These are phyloP conservation scores for Burhinus oedicnemus DNA, from an alignment of 2,113 vertebrate species.

Conservation along the genomic window DNA sequence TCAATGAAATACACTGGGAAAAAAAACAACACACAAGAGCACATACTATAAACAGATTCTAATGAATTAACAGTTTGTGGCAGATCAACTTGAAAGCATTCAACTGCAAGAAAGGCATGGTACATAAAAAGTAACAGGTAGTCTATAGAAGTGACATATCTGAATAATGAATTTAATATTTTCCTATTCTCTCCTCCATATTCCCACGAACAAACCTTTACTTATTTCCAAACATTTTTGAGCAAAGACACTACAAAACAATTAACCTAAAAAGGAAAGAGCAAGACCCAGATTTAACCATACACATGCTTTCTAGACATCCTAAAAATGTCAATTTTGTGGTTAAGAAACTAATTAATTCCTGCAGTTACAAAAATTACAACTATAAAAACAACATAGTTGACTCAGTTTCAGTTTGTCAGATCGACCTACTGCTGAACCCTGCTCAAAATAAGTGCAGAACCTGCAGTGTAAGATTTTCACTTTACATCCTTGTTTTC, in stretches of 20 bases:
- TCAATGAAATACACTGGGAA: neutral
- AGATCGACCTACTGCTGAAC: neutral
- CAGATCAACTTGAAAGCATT: neutral
- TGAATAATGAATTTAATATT: neutral
- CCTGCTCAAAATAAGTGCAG: neutral
- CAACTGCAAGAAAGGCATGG: neutral
- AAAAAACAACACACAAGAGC: neutral
- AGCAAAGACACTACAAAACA: neutral
- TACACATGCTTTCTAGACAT: neutral
- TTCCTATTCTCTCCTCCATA: neutral
- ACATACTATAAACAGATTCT: neutral
- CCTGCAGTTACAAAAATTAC: neutral
- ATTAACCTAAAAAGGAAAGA: neutral
- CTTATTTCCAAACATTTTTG: neutral
- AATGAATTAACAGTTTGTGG: neutral
- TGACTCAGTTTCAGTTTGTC: neutral
- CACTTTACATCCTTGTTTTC: neutral
- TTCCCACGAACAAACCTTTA: neutral
- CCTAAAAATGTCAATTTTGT: neutral
- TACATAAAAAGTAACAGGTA: neutral
- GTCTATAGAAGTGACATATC: neutral
- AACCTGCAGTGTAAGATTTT: neutral
- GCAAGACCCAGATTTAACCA: neutral
- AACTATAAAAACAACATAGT: neutral
- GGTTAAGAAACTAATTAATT: neutral